Base-by-base conservation (phyloP, 2,888 invertebrate genomes). In the Pristionchus mayeri region DNA sequence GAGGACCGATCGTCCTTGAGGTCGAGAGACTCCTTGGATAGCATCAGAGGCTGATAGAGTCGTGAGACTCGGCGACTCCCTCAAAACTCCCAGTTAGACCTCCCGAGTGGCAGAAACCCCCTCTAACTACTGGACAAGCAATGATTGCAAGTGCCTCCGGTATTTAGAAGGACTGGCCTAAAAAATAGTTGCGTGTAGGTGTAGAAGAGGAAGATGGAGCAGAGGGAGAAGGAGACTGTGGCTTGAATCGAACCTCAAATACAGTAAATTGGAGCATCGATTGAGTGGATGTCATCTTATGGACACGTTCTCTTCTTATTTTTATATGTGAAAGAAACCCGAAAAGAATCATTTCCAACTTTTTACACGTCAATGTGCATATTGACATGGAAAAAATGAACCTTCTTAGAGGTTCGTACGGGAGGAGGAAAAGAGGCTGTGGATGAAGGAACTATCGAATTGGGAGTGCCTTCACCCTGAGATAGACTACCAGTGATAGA, bases 51-150 rank as follows among this genome's bases (percentile, higher is more conserved):
- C 63, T 30, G 82, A 60, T 7, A 82, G 82, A 60, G 82, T 82
- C 34, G 82, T 82, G 67, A 82, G 63, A 67, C 82, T 82, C 67
- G 82, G 63, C 82, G 48, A 82, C 34, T 82, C 82, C 82, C 82
- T 82, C 11, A 11, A 80, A 54, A 21, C 21, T 18, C 21, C 13
- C 67, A 44, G 24, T 44, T 76, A n/a, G 48, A 76, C 37, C 9
- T 76, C 24, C n/a, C n/a, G n/a, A n/a, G n/a, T n/a, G n/a, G n/a
- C n/a, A n/a, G 9, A 76, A 18, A 30, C 16, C 63, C 18, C 27
- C 27, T 27, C n/a, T 63, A n/a, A 13, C 4, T 63, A 16, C 4
- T 11, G 9, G 11, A n/a, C n/a, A n/a, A n/a, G n/a, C n/a, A n/a
- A n/a, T n/a, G n/a, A n/a, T n/a, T n/a, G n/a, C n/a, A n/a, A n/a